Conservation (phyloP, 2,797 vertebrate species). For the Discoglossus pictus region DNA sequence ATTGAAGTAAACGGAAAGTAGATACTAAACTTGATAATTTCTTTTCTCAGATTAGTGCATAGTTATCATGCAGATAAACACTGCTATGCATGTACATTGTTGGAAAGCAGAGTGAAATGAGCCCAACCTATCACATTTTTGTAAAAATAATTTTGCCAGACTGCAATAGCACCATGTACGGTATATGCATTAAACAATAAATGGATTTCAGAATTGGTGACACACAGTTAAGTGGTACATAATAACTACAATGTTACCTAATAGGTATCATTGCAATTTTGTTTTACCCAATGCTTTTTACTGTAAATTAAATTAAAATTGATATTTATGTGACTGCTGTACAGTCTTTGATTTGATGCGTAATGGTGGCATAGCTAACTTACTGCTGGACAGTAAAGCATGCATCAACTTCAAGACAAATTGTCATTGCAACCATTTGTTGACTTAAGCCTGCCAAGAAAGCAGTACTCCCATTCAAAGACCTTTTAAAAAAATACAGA, state of each 20-base stretch:
- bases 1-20: constrained; percentile 83
- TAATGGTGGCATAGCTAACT: constrained; percentile 67
- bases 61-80: constrained; percentile 97
- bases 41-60: constrained; percentile 88
- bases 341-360: constrained; percentile 72
- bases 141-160: constrained; percentile 82
- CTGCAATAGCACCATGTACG: constrained; percentile 91
- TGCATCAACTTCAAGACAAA: constrained; percentile 73
- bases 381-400: constrained; percentile 73
- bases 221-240: constrained; percentile 77
- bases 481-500: constrained; percentile 57
- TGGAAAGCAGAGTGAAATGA: constrained; percentile 87
- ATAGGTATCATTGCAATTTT: constrained; percentile 80
- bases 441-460: constrained; percentile 66
- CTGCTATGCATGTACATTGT: constrained; percentile 89
- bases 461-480: constrained; percentile 54
- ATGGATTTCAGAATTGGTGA: constrained; percentile 83
- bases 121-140: constrained; percentile 80
- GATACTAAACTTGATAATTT: constrained; percentile 85
- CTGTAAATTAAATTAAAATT: constrained; percentile 67
- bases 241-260: constrained; percentile 86
- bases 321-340: constrained; percentile 74
- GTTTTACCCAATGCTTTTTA: constrained; percentile 79
- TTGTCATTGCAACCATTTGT: constrained; percentile 65
- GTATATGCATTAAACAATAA: constrained; percentile 84